These are phyloP conservation scores for Ophion ellenae DNA, from an alignment of 2,888 invertebrate genomes.

Conservation along the genomic window DNA sequence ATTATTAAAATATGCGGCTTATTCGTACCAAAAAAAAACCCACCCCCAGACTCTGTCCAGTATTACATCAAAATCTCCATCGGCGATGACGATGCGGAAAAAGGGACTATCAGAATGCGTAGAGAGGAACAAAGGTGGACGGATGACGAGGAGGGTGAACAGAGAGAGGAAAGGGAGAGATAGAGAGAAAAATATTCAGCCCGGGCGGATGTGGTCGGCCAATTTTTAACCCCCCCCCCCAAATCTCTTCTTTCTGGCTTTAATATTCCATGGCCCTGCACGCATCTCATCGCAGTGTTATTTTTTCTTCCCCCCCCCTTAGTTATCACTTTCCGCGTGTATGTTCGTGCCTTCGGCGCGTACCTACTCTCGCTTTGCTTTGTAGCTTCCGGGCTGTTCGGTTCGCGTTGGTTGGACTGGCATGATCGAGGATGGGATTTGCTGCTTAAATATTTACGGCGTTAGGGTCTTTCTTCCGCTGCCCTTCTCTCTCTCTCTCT, in stretches of 20 bases:
- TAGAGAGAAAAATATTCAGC: too few species aligned
- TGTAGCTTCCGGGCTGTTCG: constrained; percentile 50
- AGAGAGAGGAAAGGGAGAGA: too few species aligned
- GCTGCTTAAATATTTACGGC: constrained; percentile 78
- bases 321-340: constrained; percentile 56
- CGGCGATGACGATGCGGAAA: background rate
- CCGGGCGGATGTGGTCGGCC: too few species aligned
- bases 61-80: too few species aligned
- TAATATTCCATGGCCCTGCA: constrained; percentile 29
- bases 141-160: too few species aligned
- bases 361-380: constrained; percentile 12
- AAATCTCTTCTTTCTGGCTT: too few species aligned
- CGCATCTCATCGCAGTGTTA: constrained; percentile 16
- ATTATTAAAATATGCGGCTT: too few species aligned
- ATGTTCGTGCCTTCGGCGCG: constrained; percentile 43
- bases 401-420: constrained; percentile 51
- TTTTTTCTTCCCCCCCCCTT: constrained; percentile 41
- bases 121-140: too few species aligned
- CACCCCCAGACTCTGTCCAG: too few species aligned
- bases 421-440: constrained; percentile 69
- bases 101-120: too few species aligned
- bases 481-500: background rate
- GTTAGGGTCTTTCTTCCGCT: constrained; percentile 57
- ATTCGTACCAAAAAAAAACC: too few species aligned
- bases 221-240: background rate